Percentiles rank a stretch among this genome's conserved stretches.
Conservation (phyloP, 2,797 vertebrate genomes). For the Gadopsis bispinosus region DNA sequence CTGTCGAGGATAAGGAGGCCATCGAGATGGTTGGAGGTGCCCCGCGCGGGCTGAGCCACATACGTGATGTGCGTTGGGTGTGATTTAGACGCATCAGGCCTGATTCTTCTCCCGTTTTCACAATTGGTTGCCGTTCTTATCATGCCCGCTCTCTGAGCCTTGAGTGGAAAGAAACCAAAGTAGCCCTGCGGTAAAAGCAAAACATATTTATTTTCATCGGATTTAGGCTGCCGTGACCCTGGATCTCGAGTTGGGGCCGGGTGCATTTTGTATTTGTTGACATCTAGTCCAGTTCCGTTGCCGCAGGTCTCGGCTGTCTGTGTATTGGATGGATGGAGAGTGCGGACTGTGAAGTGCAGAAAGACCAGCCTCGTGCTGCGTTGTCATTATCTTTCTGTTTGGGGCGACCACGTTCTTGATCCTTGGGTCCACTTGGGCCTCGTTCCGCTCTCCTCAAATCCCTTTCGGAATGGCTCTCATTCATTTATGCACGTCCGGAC, state of each 20-base stretch:
- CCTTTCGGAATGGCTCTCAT: neutral
- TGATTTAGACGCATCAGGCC: neutral
- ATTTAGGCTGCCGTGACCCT: neutral
- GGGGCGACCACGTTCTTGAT: neutral
- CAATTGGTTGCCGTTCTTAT: slow-evolving; percentile 22
- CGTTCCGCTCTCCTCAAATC: neutral
- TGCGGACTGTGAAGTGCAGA: neutral
- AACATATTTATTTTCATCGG: neutral
- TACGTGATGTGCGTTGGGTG: slow-evolving; percentile 5
- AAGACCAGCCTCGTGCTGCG: neutral
- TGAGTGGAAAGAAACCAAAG: neutral
- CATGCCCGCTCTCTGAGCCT: neutral
- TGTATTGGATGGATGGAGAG: neutral
- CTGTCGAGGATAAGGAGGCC: slow-evolving; percentile 60
- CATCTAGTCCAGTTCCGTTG: neutral
- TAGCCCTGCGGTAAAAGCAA: accelerated
- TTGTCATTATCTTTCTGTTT: neutral
- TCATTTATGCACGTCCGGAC: neutral
- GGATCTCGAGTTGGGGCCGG: neutral
- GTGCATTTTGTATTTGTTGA: neutral
- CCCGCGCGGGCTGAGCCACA: slow-evolving; percentile 19
- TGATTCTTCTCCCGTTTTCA: neutral
- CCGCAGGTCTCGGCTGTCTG: neutral
- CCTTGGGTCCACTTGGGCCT: neutral
- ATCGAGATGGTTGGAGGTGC: slow-evolving; percentile 43